These are phyloP conservation scores for Matsumurasca onukii DNA, from an alignment of 1,140 invertebrate species.

Conservation along the genomic window DNA sequence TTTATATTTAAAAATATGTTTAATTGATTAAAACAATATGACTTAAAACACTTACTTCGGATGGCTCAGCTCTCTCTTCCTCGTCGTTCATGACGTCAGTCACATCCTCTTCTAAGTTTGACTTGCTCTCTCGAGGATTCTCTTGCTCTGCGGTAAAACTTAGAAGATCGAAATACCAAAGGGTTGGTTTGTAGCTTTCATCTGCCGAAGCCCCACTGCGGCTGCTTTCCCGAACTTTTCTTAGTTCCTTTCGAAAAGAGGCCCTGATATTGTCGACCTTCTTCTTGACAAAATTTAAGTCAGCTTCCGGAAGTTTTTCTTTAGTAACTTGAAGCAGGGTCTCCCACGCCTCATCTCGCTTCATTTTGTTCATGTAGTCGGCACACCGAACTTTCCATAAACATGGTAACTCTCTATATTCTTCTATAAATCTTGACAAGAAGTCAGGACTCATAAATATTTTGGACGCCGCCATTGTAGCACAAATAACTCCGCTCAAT, in stretches of 20 bases:
- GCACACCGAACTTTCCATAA: conserved; percentile 14
- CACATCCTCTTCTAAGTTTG: conserved; percentile 15
- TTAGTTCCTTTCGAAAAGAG: conserved; percentile 40
- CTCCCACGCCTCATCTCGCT: conserved; percentile 5
- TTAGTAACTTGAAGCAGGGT: conserved; percentile 8
- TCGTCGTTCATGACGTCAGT: background rate
- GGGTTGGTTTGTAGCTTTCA: conserved; percentile 42
- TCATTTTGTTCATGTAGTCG: conserved; percentile 27
- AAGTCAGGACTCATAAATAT: background rate
- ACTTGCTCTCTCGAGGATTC: conserved; percentile 11
- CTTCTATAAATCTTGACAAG: conserved; percentile 10
- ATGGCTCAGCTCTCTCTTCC: background rate
- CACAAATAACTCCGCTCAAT: too few species aligned
- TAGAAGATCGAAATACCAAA: conserved; percentile 45
- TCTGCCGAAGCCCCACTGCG: conserved; percentile 38
- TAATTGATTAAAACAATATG: background rate
- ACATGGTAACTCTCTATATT: background rate
- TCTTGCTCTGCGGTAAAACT: conserved; percentile 39
- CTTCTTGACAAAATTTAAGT: conserved; percentile 32
- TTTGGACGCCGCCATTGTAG: background rate
- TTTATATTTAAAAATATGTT: background rate
- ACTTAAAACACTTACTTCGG: background rate
- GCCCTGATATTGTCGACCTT: conserved; percentile 40
- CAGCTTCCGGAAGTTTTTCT: conserved; percentile 27
- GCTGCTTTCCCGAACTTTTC: conserved; percentile 43